Evolutionary conservation across 2,113 vertebrate genomes (phyloP), one percentile per base, ranked within the genome.

Genomic region (Synchiropus splendidus): DNA sequence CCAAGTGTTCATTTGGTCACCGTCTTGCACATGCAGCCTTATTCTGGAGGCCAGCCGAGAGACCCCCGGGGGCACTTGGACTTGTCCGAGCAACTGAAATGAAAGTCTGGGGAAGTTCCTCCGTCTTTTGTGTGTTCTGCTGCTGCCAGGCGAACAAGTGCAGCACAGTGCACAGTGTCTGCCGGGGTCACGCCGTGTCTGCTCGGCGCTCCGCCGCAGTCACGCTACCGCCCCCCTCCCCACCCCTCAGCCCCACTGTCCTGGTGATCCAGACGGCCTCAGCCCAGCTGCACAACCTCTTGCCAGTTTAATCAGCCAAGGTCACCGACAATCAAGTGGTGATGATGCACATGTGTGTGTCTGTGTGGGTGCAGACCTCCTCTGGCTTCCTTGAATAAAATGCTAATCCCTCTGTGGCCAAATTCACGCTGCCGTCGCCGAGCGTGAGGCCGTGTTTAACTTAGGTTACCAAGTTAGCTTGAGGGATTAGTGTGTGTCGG

Each of bases 61-160:
- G 59, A 53, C 48, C 70, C 68, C 70, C 46, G 45, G 32, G 56
- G 79, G 73, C 55, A 61, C 67, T 67, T 58, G 17, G 68, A 77
- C 79, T 83, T 80, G 73, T 83, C 72, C 73, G 81, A 84, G 83
- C 59, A 58, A 48, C 51, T 63, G 42, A 78, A 80, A 70, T 73
- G 71, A 65, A 76, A 80, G 76, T 83, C 58, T 27, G 64, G 71
- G 75, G 70, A 31, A 5, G 64, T 74, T 67, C 77, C 60, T 69
- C 36, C 58, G 55, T 72, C 77, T 61, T 71, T 74, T 77, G 16
- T 0, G 55, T 69, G 67, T 36, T 39, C 51, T 63, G 2, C 0
- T 55, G 72, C 10, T 0, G 58, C 61, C 72, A 14, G 51, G 46
- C 0, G 13, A 86, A 84, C 83, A 87, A 89, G 79, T 75, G 82